Conservation (phyloP, 2,888 invertebrate species). For the Standfussiana lucernea region DNA sequence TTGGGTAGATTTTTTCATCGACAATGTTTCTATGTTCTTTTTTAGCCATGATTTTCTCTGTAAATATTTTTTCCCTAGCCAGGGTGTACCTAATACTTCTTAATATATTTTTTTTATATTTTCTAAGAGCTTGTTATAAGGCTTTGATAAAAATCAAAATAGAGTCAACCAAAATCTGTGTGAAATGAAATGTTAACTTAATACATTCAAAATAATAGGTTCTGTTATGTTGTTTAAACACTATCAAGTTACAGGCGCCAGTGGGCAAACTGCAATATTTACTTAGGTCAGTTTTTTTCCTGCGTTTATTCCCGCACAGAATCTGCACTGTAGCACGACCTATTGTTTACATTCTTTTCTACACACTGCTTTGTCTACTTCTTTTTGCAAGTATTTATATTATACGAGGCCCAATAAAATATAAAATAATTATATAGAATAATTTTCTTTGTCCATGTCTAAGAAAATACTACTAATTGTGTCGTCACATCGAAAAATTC, state of each 20-base stretch:
- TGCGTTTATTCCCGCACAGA: constrained; percentile 48
- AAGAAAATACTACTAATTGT: not conserved
- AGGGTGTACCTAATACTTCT: not conserved
- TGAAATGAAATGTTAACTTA: constrained; percentile 41
- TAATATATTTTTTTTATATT: no score
- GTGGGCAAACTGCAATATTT: constrained; percentile 87
- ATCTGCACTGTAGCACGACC: constrained; percentile 52
- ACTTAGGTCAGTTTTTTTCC: constrained; percentile 78
- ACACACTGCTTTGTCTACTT: constrained; percentile 6
- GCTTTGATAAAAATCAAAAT: not conserved
- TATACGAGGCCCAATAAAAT: not conserved
- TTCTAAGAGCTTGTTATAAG: no score
- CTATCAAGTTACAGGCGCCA: constrained; percentile 87
- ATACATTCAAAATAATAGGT: constrained; percentile 62
- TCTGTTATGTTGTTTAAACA: constrained; percentile 68
- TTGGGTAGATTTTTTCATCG: not conserved
- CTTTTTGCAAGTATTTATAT: constrained; percentile 1
- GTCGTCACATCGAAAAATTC: not conserved
- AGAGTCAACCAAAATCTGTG: not conserved
- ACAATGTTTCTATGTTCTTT: not conserved
- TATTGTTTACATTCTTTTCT: constrained; percentile 42
- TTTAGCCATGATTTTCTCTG: not conserved
- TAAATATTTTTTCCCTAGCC: not conserved
- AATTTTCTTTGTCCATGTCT: not conserved
- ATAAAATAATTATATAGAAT: no score